Base-by-base conservation (phyloP, 2,888 invertebrate genomes). In the Leptinotarsa peninsularis region DNA sequence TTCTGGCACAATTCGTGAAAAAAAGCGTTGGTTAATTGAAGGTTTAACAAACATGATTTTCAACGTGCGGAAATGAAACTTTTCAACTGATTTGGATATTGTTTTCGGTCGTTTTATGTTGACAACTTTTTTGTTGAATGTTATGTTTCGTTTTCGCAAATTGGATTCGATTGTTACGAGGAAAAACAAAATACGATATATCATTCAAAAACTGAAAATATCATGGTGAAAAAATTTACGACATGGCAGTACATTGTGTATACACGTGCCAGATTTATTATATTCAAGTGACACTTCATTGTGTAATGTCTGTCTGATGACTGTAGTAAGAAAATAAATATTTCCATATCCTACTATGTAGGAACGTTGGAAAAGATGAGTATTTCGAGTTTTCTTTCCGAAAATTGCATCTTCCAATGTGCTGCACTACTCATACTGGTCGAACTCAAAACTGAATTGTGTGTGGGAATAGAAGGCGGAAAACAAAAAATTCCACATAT, bases 61-160 rank as follows among this genome's bases (percentile, higher is more conserved):
- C 33, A 63, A 33, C 33, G 13, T 63, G 63, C 63, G 63, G 23
- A 63, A 63, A 63, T 63, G 63, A 43, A 33, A 63, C 17, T 63
- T 43, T 63, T 18, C 7, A 17, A 63, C n/a, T 63, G 63, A 63
- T 63, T 58, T 43, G 33, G 63, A 43, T 63, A 43, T 63, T 63
- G 63, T 63, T 63, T 43, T 27, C 63, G 15, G 13, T 63, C 33
- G 33, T 33, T 33, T 63, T 63, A 10, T 33, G 7, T 33, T 18
- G n/a, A 33, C 13, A 63, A 63, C 33, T n/a, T 7, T 63, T n/a
- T 17, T 43, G 15, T 33, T 17, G 27, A 17, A 15, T 17, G 17
- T n/a, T 63, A 3, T 33, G n/a, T 63, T 43, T 43, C 43, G 43
- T 43, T 43, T 33, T 43, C 10, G 3, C 43, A 43, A 43, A 43